These are phyloP conservation scores for Monochamus saltuarius DNA, from an alignment of 1,140 invertebrate genomes.

Conservation along the genomic window DNA sequence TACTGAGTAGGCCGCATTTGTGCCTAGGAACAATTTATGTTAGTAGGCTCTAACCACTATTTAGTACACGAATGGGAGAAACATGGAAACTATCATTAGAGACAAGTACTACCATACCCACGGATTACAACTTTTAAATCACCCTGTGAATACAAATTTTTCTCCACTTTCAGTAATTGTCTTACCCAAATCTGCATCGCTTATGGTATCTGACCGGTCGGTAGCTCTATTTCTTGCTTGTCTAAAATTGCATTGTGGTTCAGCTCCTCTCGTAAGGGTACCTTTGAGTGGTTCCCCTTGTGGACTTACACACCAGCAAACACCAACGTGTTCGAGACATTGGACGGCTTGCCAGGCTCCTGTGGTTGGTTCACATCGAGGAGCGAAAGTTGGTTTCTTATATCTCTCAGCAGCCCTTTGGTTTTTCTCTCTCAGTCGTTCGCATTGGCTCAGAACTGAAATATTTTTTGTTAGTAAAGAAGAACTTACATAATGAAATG, in stretches of 20 bases:
- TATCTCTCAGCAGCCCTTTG: conserved; percentile 66
- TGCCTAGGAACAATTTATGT: no score
- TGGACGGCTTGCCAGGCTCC: conserved; percentile 80
- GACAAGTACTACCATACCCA: no score
- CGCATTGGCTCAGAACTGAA: conserved; percentile 74
- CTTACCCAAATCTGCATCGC: conserved; percentile 48
- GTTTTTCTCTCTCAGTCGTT: conserved; percentile 75
- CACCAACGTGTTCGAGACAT: conserved; percentile 75
- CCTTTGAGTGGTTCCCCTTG: conserved; percentile 79
- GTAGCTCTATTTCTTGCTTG: conserved; percentile 63
- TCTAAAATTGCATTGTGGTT: conserved; percentile 73
- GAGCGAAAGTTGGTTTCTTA: conserved; percentile 70
- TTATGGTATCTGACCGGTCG: conserved; percentile 46
- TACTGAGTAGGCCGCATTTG: no score
- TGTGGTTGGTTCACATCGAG: conserved; percentile 68
- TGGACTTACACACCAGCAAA: conserved; percentile 84
- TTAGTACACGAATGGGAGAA: no score
- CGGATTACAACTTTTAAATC: no score
- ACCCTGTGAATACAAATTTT: no score
- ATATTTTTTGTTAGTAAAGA: conserved; percentile 14
- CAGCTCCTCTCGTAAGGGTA: conserved; percentile 67
- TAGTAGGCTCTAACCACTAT: no score
- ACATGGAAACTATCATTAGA: no score
- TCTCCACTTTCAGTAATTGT: not conserved
- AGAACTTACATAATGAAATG: no score